Evolutionary conservation across 1,140 invertebrate genomes (phyloP).

Genomic region (Arctopsyche grandis): DNA sequence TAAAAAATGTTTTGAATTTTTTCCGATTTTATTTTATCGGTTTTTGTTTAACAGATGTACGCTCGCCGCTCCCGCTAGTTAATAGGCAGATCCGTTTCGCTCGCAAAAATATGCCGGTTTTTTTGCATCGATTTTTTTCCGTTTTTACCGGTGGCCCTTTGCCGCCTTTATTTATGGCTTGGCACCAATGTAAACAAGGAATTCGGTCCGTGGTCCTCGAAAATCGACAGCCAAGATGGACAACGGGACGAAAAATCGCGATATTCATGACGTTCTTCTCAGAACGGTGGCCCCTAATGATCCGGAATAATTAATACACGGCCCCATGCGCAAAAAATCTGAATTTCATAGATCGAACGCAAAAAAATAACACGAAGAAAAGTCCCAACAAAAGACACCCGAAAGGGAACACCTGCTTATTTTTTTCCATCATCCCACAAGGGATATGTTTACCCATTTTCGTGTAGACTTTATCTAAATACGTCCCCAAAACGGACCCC

Average conservation of each 20-base stretch:
- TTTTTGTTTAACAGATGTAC: conserved; percentile 4
- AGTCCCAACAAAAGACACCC: conserved; percentile 38
- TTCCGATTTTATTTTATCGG: neutral
- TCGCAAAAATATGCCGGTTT: neutral
- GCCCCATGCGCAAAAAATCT: conserved; percentile 31
- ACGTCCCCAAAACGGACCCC: conserved; percentile 1
- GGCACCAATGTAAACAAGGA: conserved; percentile 16
- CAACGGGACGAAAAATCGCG: neutral
- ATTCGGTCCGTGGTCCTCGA: neutral
- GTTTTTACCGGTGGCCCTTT: conserved; percentile 17
- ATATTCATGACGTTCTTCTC: conserved; percentile 22
- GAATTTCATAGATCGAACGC: conserved; percentile 15
- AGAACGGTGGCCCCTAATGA: conserved; percentile 50
- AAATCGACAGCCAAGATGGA: conserved; percentile 14
- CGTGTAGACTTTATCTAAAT: conserved; percentile 19
- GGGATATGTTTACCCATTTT: conserved; percentile 15
- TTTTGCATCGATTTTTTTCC: neutral
- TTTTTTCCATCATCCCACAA: conserved; percentile 43
- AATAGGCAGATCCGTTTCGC: neutral
- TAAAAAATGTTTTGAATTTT: neutral
- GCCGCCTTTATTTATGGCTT: conserved; percentile 27
- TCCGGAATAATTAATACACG: conserved; percentile 52
- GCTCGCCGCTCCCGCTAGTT: neutral
- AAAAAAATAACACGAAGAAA: conserved; percentile 26
- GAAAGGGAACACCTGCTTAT: conserved; percentile 49